Evolutionary conservation across 1,140 invertebrate genomes (phyloP).

Genomic region (Lepidurus couesii): DNA sequence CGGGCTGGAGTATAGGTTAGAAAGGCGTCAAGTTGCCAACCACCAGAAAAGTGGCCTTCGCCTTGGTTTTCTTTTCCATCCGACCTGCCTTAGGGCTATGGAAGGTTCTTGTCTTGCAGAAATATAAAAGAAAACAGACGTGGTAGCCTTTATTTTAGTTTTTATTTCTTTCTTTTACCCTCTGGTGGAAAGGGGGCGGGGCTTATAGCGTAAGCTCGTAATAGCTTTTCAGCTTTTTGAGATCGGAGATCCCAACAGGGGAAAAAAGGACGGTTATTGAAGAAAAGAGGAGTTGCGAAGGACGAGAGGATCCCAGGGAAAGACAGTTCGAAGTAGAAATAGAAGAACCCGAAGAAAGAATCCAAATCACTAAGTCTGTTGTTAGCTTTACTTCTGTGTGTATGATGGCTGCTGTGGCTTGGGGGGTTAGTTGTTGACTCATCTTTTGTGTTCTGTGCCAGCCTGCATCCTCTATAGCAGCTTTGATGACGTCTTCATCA

Average conservation of each 20-base stretch:
- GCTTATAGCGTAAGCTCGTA: no score
- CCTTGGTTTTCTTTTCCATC: background rate
- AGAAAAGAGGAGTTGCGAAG: background rate
- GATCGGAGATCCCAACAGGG: no score
- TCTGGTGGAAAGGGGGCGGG: no score
- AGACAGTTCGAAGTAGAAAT: background rate
- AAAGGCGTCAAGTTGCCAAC: background rate
- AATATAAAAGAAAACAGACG: background rate
- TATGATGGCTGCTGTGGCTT: slow-evolving; percentile 10
- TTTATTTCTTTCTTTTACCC: no score
- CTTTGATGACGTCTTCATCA: slow-evolving; percentile 19
- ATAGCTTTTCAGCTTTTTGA: no score
- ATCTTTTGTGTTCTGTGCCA: slow-evolving; percentile 8
- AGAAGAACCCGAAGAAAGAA: background rate
- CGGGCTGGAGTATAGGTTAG: background rate
- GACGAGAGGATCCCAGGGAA: background rate
- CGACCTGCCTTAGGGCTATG: background rate
- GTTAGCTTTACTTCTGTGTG: slow-evolving; percentile 9
- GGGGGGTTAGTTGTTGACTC: slow-evolving; percentile 9
- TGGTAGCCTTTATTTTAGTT: no score
- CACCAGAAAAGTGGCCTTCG: background rate
- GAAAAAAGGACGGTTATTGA: background rate
- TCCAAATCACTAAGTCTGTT: background rate
- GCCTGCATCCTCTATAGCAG: background rate
- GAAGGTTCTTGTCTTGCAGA: background rate